phyloP scores from a whole-genome alignment of 2,797 vertebrate species.

The Coracias cyanogaster region DNA sequence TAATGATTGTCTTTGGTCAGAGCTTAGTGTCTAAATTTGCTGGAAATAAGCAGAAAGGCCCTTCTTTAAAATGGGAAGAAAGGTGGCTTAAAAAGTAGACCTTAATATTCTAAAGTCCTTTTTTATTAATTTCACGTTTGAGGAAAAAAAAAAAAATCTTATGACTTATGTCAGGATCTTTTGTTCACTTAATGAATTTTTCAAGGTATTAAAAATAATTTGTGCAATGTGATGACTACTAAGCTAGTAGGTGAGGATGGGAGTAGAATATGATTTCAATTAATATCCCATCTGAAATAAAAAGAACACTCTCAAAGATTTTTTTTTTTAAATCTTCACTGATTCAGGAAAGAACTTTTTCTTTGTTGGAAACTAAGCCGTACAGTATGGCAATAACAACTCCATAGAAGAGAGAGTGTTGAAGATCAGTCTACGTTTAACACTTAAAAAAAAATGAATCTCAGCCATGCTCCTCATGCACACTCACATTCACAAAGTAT shows the following conservation, averaged over 20 bases:
- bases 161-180: conserved; percentile 66
- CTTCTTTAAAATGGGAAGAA: conserved; percentile 31
- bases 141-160: conserved; percentile 26
- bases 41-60: conserved; percentile 35
- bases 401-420: background rate
- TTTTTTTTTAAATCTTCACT: too few relatives aligned
- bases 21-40: conserved; percentile 43
- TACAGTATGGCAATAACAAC: background rate
- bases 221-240: conserved; percentile 58
- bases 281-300: conserved; percentile 56
- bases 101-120: conserved; percentile 51
- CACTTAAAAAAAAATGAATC: background rate
- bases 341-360: conserved; percentile 3
- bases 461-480: background rate
- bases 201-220: conserved; percentile 72
- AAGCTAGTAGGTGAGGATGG: conserved; percentile 53
- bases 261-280: conserved; percentile 53
- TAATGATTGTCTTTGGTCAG: conserved; percentile 21
- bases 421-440: conserved; percentile 1
- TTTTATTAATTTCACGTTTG: conserved; percentile 58
- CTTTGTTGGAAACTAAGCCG: background rate
- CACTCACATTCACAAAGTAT: background rate
- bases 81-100: conserved; percentile 31
- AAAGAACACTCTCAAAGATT: conserved; percentile 36
- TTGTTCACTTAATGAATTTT: conserved; percentile 73